Base-by-base conservation (phyloP, 1,140 invertebrate genomes). In the Oedothorax gibbosus region DNA sequence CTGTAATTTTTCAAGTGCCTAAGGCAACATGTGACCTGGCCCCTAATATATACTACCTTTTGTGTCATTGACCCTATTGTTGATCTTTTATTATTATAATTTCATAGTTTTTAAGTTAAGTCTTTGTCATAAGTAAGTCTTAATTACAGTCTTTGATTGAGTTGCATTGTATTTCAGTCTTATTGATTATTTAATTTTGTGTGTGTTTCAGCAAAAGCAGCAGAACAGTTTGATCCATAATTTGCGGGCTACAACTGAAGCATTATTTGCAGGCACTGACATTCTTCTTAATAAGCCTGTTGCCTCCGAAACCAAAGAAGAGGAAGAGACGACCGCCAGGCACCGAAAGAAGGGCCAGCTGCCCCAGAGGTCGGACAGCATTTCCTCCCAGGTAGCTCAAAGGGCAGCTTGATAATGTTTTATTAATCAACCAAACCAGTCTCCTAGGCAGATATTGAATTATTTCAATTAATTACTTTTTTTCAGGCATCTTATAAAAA, bases 191-290 rank as follows among this genome's bases (percentile, higher is more conserved):
- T 57, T 57, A 57, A 11, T 57, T 57, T 57, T 20, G 2, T 51
- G 2, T 53, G 20, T 60, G 18, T 60, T 60, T 60, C 87, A 88
- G 73, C 89, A 91, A 95, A 97, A 98, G 90, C 96, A 98, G 90
- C 96, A 98, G 91, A 96, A 95, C 60, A 98, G 95, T 89, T 90
- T 99, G 15, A 95, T 98, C 54, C 96, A 95, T 12, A 96, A 96
- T 50, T 91, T 99, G 86, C 92, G 97, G 81, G 96, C 96, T 11
- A 98, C 96, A 4, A 98, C 97, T 89, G 96, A 97, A 87, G 90
- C 90, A 35, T 86, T 91, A 75, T 88, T 91, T 86, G 88, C 89
- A 77, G 88, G 90, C 72, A 88, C 89, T 83, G 89, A 90, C 87
- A 87, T 89, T 86, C 87, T 89, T 75, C 81, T 88, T 53, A 88